Base-by-base conservation (phyloP, 2,797 vertebrate species). In the Thaleichthys pacificus region DNA sequence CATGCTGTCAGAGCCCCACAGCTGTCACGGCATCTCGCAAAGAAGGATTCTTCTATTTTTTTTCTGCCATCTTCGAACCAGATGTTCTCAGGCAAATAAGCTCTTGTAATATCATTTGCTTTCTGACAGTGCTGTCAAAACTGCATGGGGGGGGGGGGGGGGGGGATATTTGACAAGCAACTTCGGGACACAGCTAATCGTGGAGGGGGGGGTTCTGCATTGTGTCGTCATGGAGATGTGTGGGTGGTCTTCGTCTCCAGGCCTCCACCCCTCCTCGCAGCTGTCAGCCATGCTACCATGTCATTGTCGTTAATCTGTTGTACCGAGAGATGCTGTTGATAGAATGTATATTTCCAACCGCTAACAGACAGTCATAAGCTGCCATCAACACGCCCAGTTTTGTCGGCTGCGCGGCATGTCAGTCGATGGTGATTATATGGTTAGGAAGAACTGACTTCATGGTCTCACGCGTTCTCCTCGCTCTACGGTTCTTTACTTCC, bases 31-130 rank as follows among this genome's bases (percentile, higher is more conserved):
- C 73, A 61, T 61, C 24, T 35, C 28, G 4, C 24, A 3, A 47
- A 51, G 51, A 56, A 49, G 49, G 35, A 38, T 38, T 38, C 7
- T 38, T 5, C 12, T 51, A 15, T 30, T 0, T 30, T 30, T n/a
- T 30, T 30, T 75, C 83, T 71, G 22, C 61, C 80, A 69, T 81
- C 61, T 80, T 47, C 42, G 11, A 47, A 72, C 69, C 74, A 69
- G 78, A 77, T 83, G 80, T 88, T 86, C 76, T 73, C 76, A 47
- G 73, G 70, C 74, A 81, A 88, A 78, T 60, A 56, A 82, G 62
- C 73, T 71, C 58, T 72, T 62, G 78, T 86, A 75, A 75, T 85
- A 83, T 90, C 74, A 73, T 87, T 83, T 81, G 81, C 82, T 84
- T 74, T 86, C 84, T 77, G 80, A 89, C 79, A 73, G 79, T 77